Conservation (phyloP, 1,140 invertebrate genomes). For the Temnothorax longispinosus region DNA sequence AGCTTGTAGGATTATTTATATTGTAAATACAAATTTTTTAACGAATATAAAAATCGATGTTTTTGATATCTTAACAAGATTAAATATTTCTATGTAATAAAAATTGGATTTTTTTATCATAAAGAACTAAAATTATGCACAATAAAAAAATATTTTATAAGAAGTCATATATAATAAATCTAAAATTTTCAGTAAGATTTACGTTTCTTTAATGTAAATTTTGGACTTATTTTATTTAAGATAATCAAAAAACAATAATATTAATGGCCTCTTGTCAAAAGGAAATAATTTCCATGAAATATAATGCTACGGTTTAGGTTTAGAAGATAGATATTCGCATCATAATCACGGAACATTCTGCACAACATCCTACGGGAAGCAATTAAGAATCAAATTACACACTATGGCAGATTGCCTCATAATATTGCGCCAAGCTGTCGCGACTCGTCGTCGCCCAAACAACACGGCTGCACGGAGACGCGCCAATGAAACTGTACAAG, state of each 20-base stretch:
- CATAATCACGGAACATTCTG: conserved; percentile 24
- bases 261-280: neutral
- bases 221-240: neutral
- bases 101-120: neutral
- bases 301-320: neutral
- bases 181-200: neutral
- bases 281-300: conserved; percentile 19
- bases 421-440: conserved; percentile 58
- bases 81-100: neutral
- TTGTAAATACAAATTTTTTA: neutral
- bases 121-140: neutral
- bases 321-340: neutral
- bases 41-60: neutral
- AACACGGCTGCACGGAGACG: conserved; percentile 21
- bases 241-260: neutral
- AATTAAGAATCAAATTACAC: conserved; percentile 64
- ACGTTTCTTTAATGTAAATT: neutral
- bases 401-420: conserved; percentile 9
- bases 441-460: conserved; percentile 66
- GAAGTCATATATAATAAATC: neutral
- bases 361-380: conserved; percentile 3
- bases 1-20: neutral
- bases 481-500: conserved; percentile 34
- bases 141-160: neutral
- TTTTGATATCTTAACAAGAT: neutral